Evolutionary conservation across 1,140 invertebrate species (phyloP).

Genomic region (Drosophila elegans): DNA sequence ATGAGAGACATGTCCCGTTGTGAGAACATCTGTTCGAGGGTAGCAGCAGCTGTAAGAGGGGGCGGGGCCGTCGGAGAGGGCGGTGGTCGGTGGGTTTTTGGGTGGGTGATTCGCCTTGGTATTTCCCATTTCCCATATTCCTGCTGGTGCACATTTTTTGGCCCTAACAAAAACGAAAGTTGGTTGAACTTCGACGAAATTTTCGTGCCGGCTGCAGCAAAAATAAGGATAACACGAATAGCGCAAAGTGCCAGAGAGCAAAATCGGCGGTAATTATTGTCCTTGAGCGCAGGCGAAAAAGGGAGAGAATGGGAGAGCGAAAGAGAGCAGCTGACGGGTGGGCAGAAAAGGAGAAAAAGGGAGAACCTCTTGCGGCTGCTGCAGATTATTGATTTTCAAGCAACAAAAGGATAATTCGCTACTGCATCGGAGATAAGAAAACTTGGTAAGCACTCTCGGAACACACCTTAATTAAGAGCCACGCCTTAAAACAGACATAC

Average conservation of each 20-base stretch:
- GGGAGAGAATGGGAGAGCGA: conserved; percentile 6
- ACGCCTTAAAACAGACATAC: conserved; percentile 29
- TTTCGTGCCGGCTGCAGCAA: conserved; percentile 20
- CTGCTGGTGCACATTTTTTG: conserved; percentile 61
- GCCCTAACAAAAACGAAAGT: conserved; percentile 80
- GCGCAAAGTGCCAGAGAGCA: conserved; percentile 52
- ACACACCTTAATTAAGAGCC: conserved; percentile 39
- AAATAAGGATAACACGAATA: conserved; percentile 38
- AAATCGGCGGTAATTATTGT: conserved; percentile 64
- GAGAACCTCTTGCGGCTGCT: conserved; percentile 46
- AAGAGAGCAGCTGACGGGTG: conserved; percentile 31
- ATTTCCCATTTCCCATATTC: conserved; percentile 33
- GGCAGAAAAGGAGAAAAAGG: conserved; percentile 5
- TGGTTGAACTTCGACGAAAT: conserved; percentile 75
- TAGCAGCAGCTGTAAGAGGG: conserved; percentile 43
- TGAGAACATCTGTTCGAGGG: conserved; percentile 49
- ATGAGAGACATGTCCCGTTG: conserved; percentile 54
- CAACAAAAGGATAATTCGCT: conserved; percentile 43
- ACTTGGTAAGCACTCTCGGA: conserved; percentile 2
- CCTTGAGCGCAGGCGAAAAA: conserved; percentile 50
- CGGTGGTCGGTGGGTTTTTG: conserved; percentile 28
- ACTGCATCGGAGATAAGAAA: conserved; percentile 43
- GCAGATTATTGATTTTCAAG: conserved; percentile 76
- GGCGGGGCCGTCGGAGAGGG: conserved; percentile 13
- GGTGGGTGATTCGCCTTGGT: conserved; percentile 26